phyloP scores from a whole-genome alignment of 2,888 invertebrate genomes.

The Nymphalis polychloros region DNA sequence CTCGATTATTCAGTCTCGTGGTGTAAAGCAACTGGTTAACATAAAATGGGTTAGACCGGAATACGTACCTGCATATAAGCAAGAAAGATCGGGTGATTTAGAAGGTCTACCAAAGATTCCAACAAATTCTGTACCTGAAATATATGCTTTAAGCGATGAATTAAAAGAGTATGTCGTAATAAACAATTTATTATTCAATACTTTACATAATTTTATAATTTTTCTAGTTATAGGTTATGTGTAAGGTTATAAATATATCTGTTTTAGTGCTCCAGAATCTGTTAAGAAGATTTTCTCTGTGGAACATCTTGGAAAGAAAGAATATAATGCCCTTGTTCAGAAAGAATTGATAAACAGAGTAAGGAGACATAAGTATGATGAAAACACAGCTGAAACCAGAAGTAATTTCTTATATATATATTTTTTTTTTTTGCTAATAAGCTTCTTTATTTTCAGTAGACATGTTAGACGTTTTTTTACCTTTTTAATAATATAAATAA shows the following conservation, averaged over 20 bases:
- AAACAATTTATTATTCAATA: no score
- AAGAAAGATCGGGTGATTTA: slow-evolving; percentile 87
- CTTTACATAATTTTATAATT: no score
- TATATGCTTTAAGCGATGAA: slow-evolving; percentile 84
- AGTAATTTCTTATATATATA: slow-evolving; percentile 70
- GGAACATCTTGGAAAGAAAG: slow-evolving; percentile 83
- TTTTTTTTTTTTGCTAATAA: no score
- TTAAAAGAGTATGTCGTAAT: slow-evolving; percentile 83
- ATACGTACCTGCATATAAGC: slow-evolving; percentile 83
- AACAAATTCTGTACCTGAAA: slow-evolving; percentile 69
- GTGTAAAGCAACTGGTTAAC: slow-evolving; percentile 72
- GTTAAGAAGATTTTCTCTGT: slow-evolving; percentile 88
- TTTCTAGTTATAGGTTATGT: no score
- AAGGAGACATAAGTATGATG: slow-evolving; percentile 86
- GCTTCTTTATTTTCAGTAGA: no score
- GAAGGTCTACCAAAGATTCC: slow-evolving; percentile 80
- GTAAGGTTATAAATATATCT: slow-evolving; percentile 2
- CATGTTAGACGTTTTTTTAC: no score
- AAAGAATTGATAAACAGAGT: slow-evolving; percentile 83
- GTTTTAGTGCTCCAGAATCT: slow-evolving; percentile 85
- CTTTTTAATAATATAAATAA: no score
- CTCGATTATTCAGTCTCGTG: slow-evolving; percentile 70
- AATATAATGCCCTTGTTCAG: slow-evolving; percentile 74
- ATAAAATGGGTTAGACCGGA: slow-evolving; percentile 90
- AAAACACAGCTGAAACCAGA: slow-evolving; percentile 85